These are phyloP conservation scores for Toxotes chatareus DNA, from an alignment of 2,113 vertebrate genomes.

Conservation along the genomic window DNA sequence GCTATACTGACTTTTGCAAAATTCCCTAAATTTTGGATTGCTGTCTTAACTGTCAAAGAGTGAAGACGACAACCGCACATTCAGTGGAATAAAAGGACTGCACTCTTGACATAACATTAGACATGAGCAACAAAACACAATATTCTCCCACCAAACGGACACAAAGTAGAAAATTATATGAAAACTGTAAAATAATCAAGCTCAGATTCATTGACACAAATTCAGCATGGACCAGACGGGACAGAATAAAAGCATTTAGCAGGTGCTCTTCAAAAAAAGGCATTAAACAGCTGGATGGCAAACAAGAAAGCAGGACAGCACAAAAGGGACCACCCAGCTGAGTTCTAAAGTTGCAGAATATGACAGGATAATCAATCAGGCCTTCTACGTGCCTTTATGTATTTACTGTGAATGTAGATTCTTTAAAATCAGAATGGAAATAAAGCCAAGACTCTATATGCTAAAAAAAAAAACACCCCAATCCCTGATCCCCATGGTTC, in stretches of 20 bases:
- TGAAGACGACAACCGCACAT: slow-evolving; percentile 56
- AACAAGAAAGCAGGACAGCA: slow-evolving; percentile 54
- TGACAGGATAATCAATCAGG: slow-evolving; percentile 57
- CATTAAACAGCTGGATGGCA: slow-evolving; percentile 61
- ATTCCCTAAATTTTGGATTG: slow-evolving; percentile 60
- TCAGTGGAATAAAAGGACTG: slow-evolving; percentile 64
- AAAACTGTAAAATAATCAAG: slow-evolving; percentile 55
- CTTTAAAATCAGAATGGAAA: slow-evolving; percentile 59
- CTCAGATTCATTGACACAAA: slow-evolving; percentile 53
- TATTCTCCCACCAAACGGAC: slow-evolving; percentile 56
- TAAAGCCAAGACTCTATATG: slow-evolving; percentile 52
- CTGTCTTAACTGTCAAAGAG: slow-evolving; percentile 51
- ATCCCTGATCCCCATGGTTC: slow-evolving; percentile 46
- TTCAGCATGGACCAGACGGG: slow-evolving; percentile 38
- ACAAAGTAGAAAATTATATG: slow-evolving; percentile 58
- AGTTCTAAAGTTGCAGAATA: slow-evolving; percentile 51
- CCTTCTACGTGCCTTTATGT: slow-evolving; percentile 54
- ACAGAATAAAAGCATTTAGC: slow-evolving; percentile 44
- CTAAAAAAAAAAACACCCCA: slow-evolving; percentile 34
- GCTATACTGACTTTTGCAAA: slow-evolving; percentile 66
- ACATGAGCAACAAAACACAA: slow-evolving; percentile 52
- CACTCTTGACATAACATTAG: slow-evolving; percentile 41
- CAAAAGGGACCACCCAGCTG: slow-evolving; percentile 44
- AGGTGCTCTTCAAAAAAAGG: slow-evolving; percentile 58
- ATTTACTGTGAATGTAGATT: slow-evolving; percentile 47